Evolutionary conservation across 2,888 invertebrate genomes (phyloP).

Genomic region (Onthophagus sagittarius): DNA sequence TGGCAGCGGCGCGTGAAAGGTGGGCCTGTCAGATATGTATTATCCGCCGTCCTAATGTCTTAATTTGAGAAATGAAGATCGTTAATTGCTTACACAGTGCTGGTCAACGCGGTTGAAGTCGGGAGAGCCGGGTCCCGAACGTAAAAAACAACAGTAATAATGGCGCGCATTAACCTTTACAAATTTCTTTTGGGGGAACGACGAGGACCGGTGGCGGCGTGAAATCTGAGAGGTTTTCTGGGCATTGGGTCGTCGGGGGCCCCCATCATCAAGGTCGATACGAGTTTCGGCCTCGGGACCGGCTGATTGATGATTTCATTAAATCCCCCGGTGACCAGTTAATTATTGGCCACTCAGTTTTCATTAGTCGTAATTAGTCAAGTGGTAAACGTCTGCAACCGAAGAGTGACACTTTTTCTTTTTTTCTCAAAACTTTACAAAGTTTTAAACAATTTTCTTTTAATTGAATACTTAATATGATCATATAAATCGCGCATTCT

Average conservation of each 20-base stretch:
- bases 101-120: background rate
- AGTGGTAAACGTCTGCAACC: slow-evolving; percentile 29
- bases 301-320: slow-evolving; percentile 45
- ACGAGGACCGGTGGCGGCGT: background rate
- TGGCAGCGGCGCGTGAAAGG: slow-evolving; percentile 5
- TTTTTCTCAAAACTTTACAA: background rate
- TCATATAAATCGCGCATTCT: background rate
- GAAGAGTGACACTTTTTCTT: background rate
- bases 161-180: slow-evolving; percentile 17
- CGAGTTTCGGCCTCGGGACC: slow-evolving; percentile 19
- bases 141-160: slow-evolving; percentile 15
- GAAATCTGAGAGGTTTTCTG: slow-evolving; percentile 20
- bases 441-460: too few relatives aligned
- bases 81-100: slow-evolving; percentile 9
- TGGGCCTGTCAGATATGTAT: slow-evolving; percentile 12
- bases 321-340: slow-evolving; percentile 41
- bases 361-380: slow-evolving; percentile 43
- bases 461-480: background rate
- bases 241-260: slow-evolving; percentile 14
- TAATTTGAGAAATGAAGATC: slow-evolving; percentile 10
- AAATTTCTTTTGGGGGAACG: slow-evolving; percentile 14
- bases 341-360: slow-evolving; percentile 41
- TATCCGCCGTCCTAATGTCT: slow-evolving; percentile 10
- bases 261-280: slow-evolving; percentile 13
- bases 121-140: background rate